phyloP scores from a whole-genome alignment of 2,797 vertebrate species.

The Pygocentrus nattereri region DNA sequence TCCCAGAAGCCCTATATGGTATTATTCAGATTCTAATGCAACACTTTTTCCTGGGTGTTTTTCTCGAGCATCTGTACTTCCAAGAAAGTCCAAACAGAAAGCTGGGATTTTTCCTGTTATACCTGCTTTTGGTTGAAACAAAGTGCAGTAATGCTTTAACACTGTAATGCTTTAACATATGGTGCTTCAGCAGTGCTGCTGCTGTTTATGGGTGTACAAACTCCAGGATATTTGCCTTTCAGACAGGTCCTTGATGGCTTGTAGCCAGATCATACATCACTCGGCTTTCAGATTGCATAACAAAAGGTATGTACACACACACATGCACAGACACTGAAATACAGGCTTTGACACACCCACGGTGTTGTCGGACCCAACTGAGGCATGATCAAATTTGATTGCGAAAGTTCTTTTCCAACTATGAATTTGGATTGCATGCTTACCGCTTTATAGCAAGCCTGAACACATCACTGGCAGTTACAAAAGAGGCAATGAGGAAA shows the following conservation, averaged over 20 bases:
- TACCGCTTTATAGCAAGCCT: slow-evolving; percentile 31
- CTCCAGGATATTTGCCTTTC: slow-evolving; percentile 56
- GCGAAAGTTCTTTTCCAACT: slow-evolving; percentile 21
- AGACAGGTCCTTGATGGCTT: slow-evolving; percentile 50
- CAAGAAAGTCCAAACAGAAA: neutral
- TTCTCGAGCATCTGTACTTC: neutral
- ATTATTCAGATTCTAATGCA: neutral
- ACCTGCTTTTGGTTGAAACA: neutral
- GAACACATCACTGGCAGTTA: slow-evolving; percentile 30
- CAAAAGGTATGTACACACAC: slow-evolving; percentile 30
- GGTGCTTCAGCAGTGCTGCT: neutral
- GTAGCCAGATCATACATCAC: slow-evolving; percentile 31
- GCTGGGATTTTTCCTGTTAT: neutral
- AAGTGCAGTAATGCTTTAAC: neutral
- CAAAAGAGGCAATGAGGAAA: slow-evolving; percentile 7
- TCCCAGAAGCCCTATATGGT: neutral
- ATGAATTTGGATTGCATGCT: slow-evolving; percentile 30
- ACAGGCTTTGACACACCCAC: slow-evolving; percentile 34
- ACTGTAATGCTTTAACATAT: neutral
- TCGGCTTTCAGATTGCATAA: slow-evolving; percentile 36
- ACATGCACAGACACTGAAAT: slow-evolving; percentile 36
- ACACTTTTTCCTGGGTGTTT: neutral
- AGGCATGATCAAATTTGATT: slow-evolving; percentile 22
- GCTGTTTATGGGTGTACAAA: slow-evolving; percentile 3
- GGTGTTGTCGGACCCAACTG: neutral